phyloP scores from a whole-genome alignment of 2,888 invertebrate genomes.

The Orthosia incerta region DNA sequence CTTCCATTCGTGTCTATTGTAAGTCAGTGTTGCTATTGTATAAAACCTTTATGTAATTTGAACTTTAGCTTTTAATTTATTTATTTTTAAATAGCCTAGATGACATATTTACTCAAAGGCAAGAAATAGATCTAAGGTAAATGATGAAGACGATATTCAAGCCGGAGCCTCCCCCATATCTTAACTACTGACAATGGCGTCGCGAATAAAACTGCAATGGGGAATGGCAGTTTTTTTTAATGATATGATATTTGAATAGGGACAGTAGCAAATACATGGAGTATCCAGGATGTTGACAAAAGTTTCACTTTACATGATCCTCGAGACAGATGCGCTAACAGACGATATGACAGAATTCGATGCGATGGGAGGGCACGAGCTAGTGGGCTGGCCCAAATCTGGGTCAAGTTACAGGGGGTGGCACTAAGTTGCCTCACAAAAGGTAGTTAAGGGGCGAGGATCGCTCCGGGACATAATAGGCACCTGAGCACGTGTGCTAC shows the following conservation, averaged over 20 bases:
- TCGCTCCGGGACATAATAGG: slow-evolving; percentile 84
- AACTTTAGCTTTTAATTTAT: slow-evolving; percentile 23
- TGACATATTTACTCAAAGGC: background rate
- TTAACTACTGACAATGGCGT: slow-evolving; percentile 9
- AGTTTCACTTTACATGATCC: slow-evolving; percentile 64
- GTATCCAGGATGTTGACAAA: slow-evolving; percentile 77
- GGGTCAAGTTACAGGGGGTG: slow-evolving; percentile 90
- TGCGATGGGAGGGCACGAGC: slow-evolving; percentile 87
- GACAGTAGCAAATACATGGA: slow-evolving; percentile 52
- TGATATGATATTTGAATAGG: slow-evolving; percentile 60
- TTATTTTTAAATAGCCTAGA: background rate
- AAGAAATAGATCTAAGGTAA: background rate
- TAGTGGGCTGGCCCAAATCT: slow-evolving; percentile 81
- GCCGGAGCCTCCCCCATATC: background rate
- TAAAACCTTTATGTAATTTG: slow-evolving; percentile 60
- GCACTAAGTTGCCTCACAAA: slow-evolving; percentile 78
- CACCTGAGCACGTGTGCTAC: slow-evolving; percentile 90
- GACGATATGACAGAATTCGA: slow-evolving; percentile 70
- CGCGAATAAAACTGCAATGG: slow-evolving; percentile 34
- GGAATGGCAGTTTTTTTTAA: background rate
- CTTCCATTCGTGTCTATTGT: slow-evolving; percentile 64
- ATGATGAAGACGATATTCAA: slow-evolving; percentile 6
- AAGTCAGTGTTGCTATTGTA: slow-evolving; percentile 61
- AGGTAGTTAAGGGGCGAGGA: slow-evolving; percentile 76
- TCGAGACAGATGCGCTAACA: slow-evolving; percentile 80